A percentile compares a stretch with the other conserved stretches of the same genome.
These are phyloP conservation scores for Drosophila pegasa DNA, from an alignment of 2,888 invertebrate species.

Conservation along the genomic window DNA sequence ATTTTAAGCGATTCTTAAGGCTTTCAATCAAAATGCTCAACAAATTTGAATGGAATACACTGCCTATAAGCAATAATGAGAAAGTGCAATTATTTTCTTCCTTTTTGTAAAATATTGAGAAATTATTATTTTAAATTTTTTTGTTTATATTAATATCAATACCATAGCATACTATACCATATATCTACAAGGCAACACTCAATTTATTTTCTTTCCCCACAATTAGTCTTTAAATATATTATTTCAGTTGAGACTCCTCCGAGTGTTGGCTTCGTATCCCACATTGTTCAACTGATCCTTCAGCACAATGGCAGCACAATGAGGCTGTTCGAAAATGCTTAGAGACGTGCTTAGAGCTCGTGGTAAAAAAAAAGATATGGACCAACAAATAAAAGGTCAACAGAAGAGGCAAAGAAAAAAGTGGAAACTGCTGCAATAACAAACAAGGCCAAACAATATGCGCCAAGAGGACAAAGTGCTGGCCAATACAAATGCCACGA, in stretches of 20 bases:
- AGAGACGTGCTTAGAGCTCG: slow-evolving; percentile 17
- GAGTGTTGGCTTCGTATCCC: slow-evolving; percentile 7
- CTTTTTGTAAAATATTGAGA: too few relatives aligned
- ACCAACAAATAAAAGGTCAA: slow-evolving; percentile 35
- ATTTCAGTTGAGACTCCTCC: slow-evolving; percentile 30
- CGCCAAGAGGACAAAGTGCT: slow-evolving; percentile 32
- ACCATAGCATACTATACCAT: too few relatives aligned
- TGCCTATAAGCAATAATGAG: too few relatives aligned
- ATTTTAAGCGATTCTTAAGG: too few relatives aligned
- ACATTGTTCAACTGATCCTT: slow-evolving; percentile 13
- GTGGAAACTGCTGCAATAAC: slow-evolving; percentile 71
- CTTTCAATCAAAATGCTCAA: too few relatives aligned
- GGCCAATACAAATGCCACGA: slow-evolving; percentile 21
- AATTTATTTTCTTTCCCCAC: slow-evolving; percentile 8
- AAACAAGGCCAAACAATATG: slow-evolving; percentile 60
- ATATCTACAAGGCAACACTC: not conserved
- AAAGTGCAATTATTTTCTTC: too few relatives aligned
- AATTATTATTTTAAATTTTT: not conserved
- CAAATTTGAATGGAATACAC: too few relatives aligned
- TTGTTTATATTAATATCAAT: too few relatives aligned
- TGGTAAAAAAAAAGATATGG: slow-evolving; percentile 23
- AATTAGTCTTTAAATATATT: slow-evolving; percentile 36
- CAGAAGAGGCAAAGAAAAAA: slow-evolving; percentile 19
- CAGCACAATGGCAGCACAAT: slow-evolving; percentile 17
- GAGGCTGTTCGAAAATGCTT: slow-evolving; percentile 18